Percentiles rank a stretch among this genome's conserved stretches.
Conservation (phyloP, 2,113 vertebrate genomes). For the Lampris incognitus region DNA sequence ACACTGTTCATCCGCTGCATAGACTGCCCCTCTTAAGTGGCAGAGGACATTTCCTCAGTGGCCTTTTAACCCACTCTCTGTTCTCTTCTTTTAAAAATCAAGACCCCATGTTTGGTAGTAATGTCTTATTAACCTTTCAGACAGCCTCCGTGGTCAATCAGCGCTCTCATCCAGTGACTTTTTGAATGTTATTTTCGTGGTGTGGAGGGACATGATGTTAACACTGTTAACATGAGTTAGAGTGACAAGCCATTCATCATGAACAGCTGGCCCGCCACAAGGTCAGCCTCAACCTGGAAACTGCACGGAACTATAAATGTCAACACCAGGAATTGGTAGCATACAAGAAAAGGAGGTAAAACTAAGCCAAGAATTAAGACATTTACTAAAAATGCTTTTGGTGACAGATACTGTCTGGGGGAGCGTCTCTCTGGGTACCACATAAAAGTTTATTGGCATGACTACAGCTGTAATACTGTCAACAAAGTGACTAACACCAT, state of each 20-base stretch:
- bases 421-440: not conserved
- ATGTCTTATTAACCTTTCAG: conserved; percentile 43
- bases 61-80: conserved; percentile 19
- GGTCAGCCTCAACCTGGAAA: not conserved
- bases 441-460: not conserved
- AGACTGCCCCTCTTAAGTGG: not conserved
- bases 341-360: not conserved
- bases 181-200: conserved; percentile 21
- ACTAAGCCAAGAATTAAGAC: not conserved
- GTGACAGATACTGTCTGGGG: not conserved
- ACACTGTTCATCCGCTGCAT: not conserved
- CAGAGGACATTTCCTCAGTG: conserved; percentile 7
- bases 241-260: conserved; percentile 8
- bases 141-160: conserved; percentile 57
- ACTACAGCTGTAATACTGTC: not conserved
- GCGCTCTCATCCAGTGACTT: conserved; percentile 12
- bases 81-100: not conserved
- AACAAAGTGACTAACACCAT: not conserved
- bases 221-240: conserved; percentile 1
- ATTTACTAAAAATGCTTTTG: not conserved
- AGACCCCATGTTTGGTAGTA: conserved; percentile 14
- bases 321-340: conserved; percentile 1
- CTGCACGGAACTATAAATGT: not conserved
- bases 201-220: not conserved
- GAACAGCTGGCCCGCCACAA: not conserved